A percentile compares a stretch with the other conserved stretches of the same genome.
phyloP scores from a whole-genome alignment of 2,888 invertebrate species.

The Idaea biselata region DNA sequence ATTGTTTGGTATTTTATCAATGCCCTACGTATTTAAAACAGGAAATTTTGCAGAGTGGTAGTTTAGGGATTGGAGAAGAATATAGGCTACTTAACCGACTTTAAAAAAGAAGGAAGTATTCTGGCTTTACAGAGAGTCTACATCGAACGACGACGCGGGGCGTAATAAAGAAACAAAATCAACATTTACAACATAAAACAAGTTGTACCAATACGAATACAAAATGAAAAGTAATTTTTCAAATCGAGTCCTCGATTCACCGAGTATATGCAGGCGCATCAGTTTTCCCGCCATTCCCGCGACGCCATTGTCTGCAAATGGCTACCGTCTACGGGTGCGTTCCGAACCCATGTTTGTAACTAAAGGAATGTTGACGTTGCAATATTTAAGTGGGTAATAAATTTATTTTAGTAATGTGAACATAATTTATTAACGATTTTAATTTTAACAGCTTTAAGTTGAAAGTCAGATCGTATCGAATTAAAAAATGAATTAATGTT shows the following conservation, averaged over 20 bases:
- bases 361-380: conserved; percentile 6
- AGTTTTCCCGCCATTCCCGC: conserved; percentile 53
- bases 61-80: too few relatives aligned
- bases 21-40: too few relatives aligned
- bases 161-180: conserved; percentile 14
- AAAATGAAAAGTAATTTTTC: conserved; percentile 17
- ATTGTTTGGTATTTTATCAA: too few relatives aligned
- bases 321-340: conserved; percentile 53
- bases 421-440: not conserved
- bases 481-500: not conserved
- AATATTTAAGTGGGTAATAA: conserved; percentile 2
- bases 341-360: conserved; percentile 4
- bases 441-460: not conserved
- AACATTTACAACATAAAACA: conserved; percentile 18
- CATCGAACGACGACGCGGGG: too few relatives aligned
- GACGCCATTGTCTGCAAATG: conserved; percentile 73
- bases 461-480: not conserved
- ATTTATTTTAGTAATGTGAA: not conserved
- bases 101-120: too few relatives aligned
- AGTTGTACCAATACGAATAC: conserved; percentile 23
- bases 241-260: conserved; percentile 53
- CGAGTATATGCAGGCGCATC: conserved; percentile 41
- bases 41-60: too few relatives aligned
- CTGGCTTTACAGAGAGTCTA: too few relatives aligned
- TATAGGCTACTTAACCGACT: too few relatives aligned